phyloP scores from a whole-genome alignment of 2,797 vertebrate species.

The Anabas testudineus region DNA sequence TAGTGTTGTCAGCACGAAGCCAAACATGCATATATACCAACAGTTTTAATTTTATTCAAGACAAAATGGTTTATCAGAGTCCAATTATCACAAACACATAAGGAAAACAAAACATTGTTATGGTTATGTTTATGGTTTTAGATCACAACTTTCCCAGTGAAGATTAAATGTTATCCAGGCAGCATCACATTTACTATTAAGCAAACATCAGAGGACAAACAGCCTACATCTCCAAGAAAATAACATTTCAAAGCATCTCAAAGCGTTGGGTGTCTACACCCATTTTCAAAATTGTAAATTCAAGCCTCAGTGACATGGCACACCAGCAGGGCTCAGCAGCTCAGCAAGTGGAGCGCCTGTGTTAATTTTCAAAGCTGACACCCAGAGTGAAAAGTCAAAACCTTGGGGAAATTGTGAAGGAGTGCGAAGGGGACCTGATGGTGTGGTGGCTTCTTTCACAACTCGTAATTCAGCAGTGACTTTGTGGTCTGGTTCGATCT shows the following conservation, averaged over 20 bases:
- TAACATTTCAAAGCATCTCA: not conserved
- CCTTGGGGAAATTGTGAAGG: conserved; percentile 1
- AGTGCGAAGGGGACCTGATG: not conserved
- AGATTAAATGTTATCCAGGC: no score
- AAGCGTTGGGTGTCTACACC: not conserved
- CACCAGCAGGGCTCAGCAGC: conserved; percentile 2
- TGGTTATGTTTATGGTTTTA: not conserved
- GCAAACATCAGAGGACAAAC: not conserved
- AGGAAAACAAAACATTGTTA: no score
- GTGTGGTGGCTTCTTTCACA: not conserved
- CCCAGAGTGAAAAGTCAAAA: conserved; percentile 13
- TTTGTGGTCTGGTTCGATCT: not conserved
- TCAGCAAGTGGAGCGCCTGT: not conserved
- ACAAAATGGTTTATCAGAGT: no score
- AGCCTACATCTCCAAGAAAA: not conserved
- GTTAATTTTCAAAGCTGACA: conserved; percentile 11
- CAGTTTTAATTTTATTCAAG: no score
- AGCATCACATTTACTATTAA: no score
- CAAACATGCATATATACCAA: no score
- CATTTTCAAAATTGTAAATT: conserved; percentile 1
- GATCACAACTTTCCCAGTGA: no score
- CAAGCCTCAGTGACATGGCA: conserved; percentile 8
- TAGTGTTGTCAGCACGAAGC: not conserved
- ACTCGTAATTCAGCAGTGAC: not conserved
- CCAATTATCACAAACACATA: no score